Percentiles rank a stretch among this genome's conserved stretches.
Evolutionary conservation across 2,797 vertebrate genomes (phyloP).

Genomic region (Sarcoramphus papa): DNA sequence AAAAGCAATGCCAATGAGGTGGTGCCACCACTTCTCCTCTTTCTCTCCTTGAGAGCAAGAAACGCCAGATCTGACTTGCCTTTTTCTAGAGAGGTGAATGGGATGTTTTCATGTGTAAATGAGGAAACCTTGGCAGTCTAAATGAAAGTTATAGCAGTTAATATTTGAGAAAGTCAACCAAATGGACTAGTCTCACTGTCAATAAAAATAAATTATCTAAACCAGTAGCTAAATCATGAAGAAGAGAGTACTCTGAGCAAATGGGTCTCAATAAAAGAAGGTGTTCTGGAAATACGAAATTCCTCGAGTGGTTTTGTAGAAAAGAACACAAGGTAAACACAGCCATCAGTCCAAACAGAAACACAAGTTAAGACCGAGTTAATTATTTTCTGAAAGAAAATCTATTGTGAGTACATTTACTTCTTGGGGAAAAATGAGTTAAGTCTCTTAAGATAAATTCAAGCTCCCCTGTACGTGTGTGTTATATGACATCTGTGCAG

Average conservation of each 20-base stretch:
- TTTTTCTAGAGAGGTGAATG: background rate
- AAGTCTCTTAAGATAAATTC: background rate
- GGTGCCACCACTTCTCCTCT: background rate
- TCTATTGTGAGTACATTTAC: background rate
- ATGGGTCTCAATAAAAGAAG: background rate
- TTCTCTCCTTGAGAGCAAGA: background rate
- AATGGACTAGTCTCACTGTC: background rate
- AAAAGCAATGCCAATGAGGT: background rate
- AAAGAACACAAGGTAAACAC: background rate
- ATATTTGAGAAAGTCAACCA: constrained; percentile 22
- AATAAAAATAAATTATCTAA: constrained; percentile 28
- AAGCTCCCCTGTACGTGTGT: background rate
- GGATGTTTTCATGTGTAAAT: background rate
- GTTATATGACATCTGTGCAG: background rate
- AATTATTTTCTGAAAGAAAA: constrained; percentile 8
- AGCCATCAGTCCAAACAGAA: background rate
- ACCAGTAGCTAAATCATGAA: background rate
- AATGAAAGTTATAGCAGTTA: background rate
- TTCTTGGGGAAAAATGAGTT: background rate
- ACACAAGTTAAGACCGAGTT: background rate
- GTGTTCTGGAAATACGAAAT: background rate
- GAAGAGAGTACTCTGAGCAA: background rate
- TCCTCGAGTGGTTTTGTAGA: background rate
- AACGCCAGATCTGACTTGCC: background rate
- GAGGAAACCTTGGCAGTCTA: background rate